These are phyloP conservation scores for Toxotes chatareus DNA, from an alignment of 2,113 vertebrate species.

Conservation along the genomic window DNA sequence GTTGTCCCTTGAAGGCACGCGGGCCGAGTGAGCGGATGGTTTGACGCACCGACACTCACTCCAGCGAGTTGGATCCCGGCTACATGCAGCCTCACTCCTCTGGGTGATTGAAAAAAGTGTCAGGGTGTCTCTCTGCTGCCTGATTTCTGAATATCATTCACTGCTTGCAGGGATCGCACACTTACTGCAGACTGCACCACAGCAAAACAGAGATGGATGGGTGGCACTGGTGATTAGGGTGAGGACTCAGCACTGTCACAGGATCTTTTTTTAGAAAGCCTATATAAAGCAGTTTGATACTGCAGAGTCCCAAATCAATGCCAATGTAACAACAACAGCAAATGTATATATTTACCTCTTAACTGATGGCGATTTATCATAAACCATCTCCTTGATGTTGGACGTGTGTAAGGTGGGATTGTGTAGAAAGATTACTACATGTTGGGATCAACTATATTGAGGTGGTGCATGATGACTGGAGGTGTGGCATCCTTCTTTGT, in stretches of 20 bases:
- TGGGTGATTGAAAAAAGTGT: constrained; percentile 33
- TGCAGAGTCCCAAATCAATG: constrained; percentile 43
- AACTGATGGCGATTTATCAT: constrained; percentile 11
- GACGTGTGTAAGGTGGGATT: not conserved
- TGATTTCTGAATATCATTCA: constrained; percentile 23
- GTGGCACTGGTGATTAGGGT: constrained; percentile 6
- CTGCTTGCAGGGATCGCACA: constrained; percentile 13
- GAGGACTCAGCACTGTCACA: constrained; percentile 45
- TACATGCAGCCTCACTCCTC: constrained; percentile 11
- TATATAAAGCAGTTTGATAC: constrained; percentile 48
- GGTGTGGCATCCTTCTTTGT: constrained; percentile 60
- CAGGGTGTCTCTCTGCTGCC: not conserved
- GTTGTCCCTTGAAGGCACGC: constrained; percentile 13
- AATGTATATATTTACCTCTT: not conserved
- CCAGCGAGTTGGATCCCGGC: not conserved
- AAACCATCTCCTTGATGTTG: not conserved
- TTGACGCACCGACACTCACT: constrained; percentile 7
- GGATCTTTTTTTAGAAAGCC: constrained; percentile 25
- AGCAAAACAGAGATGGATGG: constrained; percentile 26
- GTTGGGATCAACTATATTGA: constrained; percentile 16
- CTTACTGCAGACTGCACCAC: constrained; percentile 14
- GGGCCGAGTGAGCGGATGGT: not conserved
- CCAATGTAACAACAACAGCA: constrained; percentile 10
- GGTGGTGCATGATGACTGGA: constrained; percentile 27
- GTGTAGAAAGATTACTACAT: constrained; percentile 1